A percentile compares a stretch with the other conserved stretches of the same genome.
phyloP scores from a whole-genome alignment of 2,113 vertebrate genomes.

The Arenaria interpres region DNA sequence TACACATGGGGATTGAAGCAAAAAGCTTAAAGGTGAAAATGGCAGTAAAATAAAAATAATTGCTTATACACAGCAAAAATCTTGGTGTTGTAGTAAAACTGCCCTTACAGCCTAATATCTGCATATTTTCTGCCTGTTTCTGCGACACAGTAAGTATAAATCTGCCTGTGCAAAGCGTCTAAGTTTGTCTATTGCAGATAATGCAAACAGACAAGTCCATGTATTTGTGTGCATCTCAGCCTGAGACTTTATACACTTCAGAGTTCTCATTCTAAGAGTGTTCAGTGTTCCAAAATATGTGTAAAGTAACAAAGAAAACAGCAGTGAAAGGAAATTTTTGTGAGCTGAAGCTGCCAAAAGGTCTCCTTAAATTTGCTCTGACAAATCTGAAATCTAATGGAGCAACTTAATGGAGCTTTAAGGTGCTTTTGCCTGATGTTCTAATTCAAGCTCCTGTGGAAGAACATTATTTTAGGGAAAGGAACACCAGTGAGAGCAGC shows the following conservation, averaged over 20 bases:
- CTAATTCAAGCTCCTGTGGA: background rate
- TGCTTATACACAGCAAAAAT: background rate
- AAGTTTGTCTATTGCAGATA: background rate
- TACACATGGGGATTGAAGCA: background rate
- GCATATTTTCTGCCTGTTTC: background rate
- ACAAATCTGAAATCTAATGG: background rate
- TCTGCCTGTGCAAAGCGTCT: too few species aligned
- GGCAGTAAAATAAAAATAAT: background rate
- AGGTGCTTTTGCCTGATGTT: background rate
- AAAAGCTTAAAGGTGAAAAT: background rate
- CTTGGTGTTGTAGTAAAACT: background rate
- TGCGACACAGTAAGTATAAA: background rate
- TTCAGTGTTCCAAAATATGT: background rate
- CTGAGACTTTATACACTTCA: background rate
- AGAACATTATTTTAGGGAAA: background rate
- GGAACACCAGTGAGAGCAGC: background rate
- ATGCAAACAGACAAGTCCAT: background rate
- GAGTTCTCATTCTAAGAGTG: background rate
- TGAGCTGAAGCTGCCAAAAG: background rate
- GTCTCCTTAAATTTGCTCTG: background rate
- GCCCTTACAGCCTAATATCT: background rate
- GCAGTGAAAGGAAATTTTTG: background rate
- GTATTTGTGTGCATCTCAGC: background rate
- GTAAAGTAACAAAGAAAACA: background rate
- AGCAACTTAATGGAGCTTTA: background rate